A percentile compares a stretch with the other conserved stretches of the same genome.
phyloP scores from a whole-genome alignment of 2,888 invertebrate species.

The Chaetogeoica ovagalla region DNA sequence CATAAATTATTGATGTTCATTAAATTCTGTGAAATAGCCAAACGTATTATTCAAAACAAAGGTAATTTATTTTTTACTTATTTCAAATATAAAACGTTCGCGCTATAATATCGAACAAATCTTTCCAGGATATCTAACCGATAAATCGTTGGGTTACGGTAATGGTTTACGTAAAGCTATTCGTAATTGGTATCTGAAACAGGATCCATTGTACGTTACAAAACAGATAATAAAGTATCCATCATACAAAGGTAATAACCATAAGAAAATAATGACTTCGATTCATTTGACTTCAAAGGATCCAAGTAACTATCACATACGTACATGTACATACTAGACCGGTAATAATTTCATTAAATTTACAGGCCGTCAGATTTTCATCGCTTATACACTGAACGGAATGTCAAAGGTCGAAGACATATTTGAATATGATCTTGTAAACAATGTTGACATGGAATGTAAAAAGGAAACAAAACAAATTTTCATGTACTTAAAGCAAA shows the following conservation, averaged over 20 bases:
- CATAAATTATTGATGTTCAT: slow-evolving; percentile 14
- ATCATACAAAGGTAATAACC: not conserved
- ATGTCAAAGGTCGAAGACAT: not conserved
- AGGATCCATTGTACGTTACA: slow-evolving; percentile 20
- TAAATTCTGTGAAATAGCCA: not conserved
- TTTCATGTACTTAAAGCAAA: not conserved
- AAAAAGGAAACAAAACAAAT: not conserved
- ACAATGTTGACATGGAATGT: not conserved
- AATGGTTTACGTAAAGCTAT: slow-evolving; percentile 19
- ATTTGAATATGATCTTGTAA: not conserved
- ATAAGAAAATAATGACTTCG: slow-evolving; percentile 21
- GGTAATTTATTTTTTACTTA: not conserved
- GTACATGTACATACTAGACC: not conserved
- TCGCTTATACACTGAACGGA: not conserved
- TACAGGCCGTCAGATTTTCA: slow-evolving; percentile 13
- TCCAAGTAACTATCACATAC: slow-evolving; percentile 25
- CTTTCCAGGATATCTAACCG: not conserved
- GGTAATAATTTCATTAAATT: not conserved
- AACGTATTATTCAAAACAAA: not conserved
- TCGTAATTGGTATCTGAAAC: slow-evolving; percentile 38
- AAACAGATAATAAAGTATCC: slow-evolving; percentile 12
- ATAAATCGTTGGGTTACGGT: not conserved
- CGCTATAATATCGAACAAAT: not conserved
- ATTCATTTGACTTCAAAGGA: slow-evolving; percentile 16
- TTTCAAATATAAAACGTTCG: no score